A percentile compares a stretch with the other conserved stretches of the same genome.
These are phyloP conservation scores for Bilobella aurantiaca DNA, from an alignment of 1,140 invertebrate species.

Conservation along the genomic window DNA sequence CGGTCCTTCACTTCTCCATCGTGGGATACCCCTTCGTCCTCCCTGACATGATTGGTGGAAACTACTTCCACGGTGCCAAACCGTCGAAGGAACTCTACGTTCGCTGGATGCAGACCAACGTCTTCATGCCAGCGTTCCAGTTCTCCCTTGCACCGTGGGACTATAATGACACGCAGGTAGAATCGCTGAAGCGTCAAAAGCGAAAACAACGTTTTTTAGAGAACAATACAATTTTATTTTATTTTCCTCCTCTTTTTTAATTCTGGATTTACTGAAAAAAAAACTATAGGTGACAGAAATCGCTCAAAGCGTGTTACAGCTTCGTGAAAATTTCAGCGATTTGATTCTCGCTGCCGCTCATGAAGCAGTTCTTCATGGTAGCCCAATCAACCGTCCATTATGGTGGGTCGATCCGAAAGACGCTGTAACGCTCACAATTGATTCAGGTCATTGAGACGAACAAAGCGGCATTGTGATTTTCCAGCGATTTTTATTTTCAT, in stretches of 20 bases:
- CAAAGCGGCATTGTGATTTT: not conserved
- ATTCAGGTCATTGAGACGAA: conserved; percentile 35
- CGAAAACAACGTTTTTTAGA: too few relatives aligned
- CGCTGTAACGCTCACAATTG: conserved; percentile 39
- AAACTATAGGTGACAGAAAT: conserved; percentile 43
- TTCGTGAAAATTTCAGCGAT: conserved; percentile 56
- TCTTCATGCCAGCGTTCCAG: conserved; percentile 77
- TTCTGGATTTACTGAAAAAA: too few relatives aligned
- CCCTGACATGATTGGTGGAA: conserved; percentile 87
- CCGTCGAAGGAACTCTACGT: conserved; percentile 70
- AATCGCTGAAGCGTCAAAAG: too few relatives aligned
- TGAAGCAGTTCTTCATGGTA: conserved; percentile 50
- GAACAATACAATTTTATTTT: not conserved
- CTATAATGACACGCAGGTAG: conserved; percentile 46
- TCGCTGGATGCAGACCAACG: conserved; percentile 75
- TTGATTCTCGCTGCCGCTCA: conserved; percentile 52
- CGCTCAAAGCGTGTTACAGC: conserved; percentile 48
- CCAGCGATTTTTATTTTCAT: not conserved
- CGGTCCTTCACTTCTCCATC: conserved; percentile 48
- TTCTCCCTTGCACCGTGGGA: conserved; percentile 82
- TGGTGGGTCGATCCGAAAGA: conserved; percentile 62
- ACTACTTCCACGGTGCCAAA: conserved; percentile 46
- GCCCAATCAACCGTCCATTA: conserved; percentile 73
- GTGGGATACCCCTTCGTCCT: conserved; percentile 54
- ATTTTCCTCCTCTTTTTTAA: not conserved